phyloP scores from a whole-genome alignment of 2,113 vertebrate species.

The Myodes glareolus region DNA sequence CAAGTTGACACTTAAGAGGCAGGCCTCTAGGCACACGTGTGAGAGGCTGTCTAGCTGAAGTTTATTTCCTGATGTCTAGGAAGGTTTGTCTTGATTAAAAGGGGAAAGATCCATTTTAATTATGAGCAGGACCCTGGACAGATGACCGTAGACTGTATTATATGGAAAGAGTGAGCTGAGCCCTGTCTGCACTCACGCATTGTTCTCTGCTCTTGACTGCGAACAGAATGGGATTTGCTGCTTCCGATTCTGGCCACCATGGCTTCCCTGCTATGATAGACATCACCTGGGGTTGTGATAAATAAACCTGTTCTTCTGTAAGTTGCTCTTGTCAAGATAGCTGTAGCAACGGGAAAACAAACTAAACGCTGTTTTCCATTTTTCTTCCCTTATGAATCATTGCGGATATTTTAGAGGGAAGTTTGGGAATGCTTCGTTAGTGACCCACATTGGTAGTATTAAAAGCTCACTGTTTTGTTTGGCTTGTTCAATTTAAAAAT shows the following conservation, averaged over 20 bases:
- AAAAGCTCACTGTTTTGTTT: slow-evolving; percentile 57
- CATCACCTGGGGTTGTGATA: neutral
- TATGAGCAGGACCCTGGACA: no score
- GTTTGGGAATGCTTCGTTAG: neutral
- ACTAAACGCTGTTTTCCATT: neutral
- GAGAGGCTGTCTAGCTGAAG: neutral
- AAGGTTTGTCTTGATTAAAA: neutral
- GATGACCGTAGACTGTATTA: neutral
- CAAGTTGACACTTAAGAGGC: neutral
- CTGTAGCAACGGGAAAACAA: no score
- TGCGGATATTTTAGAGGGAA: slow-evolving; percentile 32
- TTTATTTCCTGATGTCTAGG: neutral
- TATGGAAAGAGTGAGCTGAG: neutral
- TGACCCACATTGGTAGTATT: neutral
- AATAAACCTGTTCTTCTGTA: neutral
- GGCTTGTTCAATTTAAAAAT: neutral
- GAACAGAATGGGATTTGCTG: no score
- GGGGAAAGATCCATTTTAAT: neutral
- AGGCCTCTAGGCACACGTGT: neutral
- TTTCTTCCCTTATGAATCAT: neutral
- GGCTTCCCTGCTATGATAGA: neutral
- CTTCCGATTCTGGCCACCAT: no score
- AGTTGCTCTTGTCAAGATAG: neutral
- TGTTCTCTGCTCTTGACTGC: neutral
- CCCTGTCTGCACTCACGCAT: no score